A percentile compares a stretch with the other conserved stretches of the same genome.
phyloP scores from a whole-genome alignment of 2,113 vertebrate species.

The Pseudorectes ferrugineus region DNA sequence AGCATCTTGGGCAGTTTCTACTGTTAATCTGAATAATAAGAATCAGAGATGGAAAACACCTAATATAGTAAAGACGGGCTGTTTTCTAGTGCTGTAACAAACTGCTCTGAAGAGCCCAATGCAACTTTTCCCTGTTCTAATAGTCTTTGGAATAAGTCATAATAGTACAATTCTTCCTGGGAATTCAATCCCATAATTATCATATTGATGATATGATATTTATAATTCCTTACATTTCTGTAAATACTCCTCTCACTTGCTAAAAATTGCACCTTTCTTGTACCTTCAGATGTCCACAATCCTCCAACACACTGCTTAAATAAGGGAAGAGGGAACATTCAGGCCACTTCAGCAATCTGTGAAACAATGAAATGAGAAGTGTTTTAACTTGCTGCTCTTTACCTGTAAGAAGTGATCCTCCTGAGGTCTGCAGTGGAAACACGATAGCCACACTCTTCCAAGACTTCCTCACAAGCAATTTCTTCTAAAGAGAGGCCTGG shows the following conservation, averaged over 20 bases:
- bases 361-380: not conserved
- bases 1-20: not conserved
- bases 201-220: not conserved
- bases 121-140: not conserved
- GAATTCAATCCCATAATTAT: not conserved
- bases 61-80: not conserved
- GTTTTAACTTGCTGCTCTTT: not conserved
- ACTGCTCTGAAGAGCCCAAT: not conserved
- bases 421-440: constrained; percentile 74
- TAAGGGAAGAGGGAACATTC: not conserved
- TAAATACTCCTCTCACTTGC: not conserved
- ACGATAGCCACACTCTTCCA: constrained; percentile 91
- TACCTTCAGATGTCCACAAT: not conserved
- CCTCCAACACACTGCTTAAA: not conserved
- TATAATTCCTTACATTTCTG: not conserved
- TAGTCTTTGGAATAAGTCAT: not conserved
- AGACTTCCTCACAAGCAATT: constrained; percentile 84
- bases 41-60: not conserved
- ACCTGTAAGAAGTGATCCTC: constrained; percentile 88
- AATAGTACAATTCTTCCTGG: not conserved
- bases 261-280: not conserved
- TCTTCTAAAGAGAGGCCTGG: constrained; percentile 86
- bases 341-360: not conserved
- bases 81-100: not conserved
- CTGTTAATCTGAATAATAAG: not conserved